phyloP scores from a whole-genome alignment of 2,888 invertebrate genomes.

The Allacma fusca region DNA sequence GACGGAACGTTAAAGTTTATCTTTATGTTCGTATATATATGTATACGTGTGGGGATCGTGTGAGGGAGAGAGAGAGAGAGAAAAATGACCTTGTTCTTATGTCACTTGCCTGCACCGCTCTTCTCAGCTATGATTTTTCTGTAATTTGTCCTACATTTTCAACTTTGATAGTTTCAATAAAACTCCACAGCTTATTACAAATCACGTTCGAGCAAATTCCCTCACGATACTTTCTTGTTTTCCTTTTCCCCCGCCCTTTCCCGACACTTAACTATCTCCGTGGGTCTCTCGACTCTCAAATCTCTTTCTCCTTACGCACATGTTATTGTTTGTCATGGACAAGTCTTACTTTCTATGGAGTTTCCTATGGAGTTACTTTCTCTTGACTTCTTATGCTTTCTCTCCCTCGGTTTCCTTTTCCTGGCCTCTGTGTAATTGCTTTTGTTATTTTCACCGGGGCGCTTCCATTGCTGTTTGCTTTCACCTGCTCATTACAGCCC shows the following conservation, averaged over 20 bases:
- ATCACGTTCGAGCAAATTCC: not conserved
- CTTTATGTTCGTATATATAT: slow-evolving; percentile 31
- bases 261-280: not conserved
- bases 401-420: too few relatives aligned
- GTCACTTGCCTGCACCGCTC: slow-evolving; percentile 19
- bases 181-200: slow-evolving; percentile 8
- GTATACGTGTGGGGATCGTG: not conserved
- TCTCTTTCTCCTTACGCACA: not conserved
- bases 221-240: slow-evolving; percentile 6
- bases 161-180: slow-evolving; percentile 25
- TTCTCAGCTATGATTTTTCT: slow-evolving; percentile 34
- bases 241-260: not conserved
- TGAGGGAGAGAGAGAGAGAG: not conserved
- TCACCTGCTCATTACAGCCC: too few relatives aligned
- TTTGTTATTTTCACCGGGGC: too few relatives aligned
- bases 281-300: not conserved
- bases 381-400: too few relatives aligned
- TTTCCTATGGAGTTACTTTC: too few relatives aligned
- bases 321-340: too few relatives aligned
- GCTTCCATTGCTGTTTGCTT: too few relatives aligned
- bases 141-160: slow-evolving; percentile 38
- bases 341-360: too few relatives aligned
- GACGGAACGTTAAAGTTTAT: slow-evolving; percentile 42
- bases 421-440: too few relatives aligned
- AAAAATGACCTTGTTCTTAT: slow-evolving; percentile 40